Evolutionary conservation across 2,797 vertebrate species (phyloP), one percentile per base, ranked within the genome.

Genomic region (Notoglanidium macrostoma): DNA sequence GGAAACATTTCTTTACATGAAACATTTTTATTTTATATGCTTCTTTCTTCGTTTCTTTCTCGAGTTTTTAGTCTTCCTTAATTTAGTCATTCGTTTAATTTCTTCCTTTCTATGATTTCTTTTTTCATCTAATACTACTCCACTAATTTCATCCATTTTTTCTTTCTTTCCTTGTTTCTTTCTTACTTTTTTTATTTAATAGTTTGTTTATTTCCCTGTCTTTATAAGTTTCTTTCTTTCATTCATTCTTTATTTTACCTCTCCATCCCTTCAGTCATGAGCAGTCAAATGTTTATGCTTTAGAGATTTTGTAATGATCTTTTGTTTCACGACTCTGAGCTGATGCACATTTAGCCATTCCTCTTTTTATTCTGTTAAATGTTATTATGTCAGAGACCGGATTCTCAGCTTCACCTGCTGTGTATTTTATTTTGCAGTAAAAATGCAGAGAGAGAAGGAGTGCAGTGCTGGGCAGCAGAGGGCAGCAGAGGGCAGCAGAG

Each of bases 381-480:
- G 5, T 44, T 44, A 44, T 46, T 76, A 7, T n/a, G 29, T 29
- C 73, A 51, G 26, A 51, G 23, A 76, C 2, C 51, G 35, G 17
- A 82, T 92, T 51, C 90, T 90, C 89, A 88, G 79, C 90, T 94
- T 90, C 92, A 82, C 89, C 93, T 85, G 40, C 73, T 84, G 74
- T 85, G 92, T 32, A 89, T 77, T 85, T 76, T 87, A 92, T 91
- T 90, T 93, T 94, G 88, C 93, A 96, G 95, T 96, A 96, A 95
- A 95, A 94, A 94, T 92, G 92, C 91, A 92, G 46, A 77, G 5
- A 91, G 92, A 93, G 93, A 92, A 90, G 91, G 93, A 92, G 92
- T 94, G 92, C 93, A 92, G 93, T 92, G 92, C 94, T 95, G 92
- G 92, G 90, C 94, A 94, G 93, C 92, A 93, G 93, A 93, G 93